These are phyloP conservation scores for Escarpia spicata DNA, from an alignment of 2,888 invertebrate genomes.

Conservation along the genomic window DNA sequence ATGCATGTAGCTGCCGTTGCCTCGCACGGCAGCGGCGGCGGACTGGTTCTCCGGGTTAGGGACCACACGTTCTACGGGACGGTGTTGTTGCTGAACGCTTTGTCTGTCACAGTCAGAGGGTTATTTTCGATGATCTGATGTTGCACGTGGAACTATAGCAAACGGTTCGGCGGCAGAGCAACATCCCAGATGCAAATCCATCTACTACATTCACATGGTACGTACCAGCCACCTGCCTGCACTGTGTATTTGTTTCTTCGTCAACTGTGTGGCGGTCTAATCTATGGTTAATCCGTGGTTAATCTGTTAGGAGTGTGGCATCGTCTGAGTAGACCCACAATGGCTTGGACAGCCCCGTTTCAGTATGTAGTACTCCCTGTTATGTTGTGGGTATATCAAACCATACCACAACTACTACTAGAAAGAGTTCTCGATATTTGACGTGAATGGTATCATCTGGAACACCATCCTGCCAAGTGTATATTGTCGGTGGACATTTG, in stretches of 20 bases:
- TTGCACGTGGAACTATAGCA: neutral
- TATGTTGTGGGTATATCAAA: neutral
- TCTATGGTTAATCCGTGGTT: neutral
- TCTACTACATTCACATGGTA: neutral
- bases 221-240: neutral
- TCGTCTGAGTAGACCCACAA: neutral
- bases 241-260: neutral
- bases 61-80: neutral
- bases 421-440: neutral
- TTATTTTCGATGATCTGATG: neutral
- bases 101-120: neutral
- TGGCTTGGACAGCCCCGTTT: neutral
- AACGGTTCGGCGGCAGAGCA: neutral
- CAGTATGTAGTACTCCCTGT: neutral
- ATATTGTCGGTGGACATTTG: neutral
- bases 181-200: constrained; percentile 16
- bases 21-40: neutral
- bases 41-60: neutral
- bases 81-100: constrained; percentile 4
- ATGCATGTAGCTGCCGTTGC: constrained; percentile 8
- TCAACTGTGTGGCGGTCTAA: neutral
- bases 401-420: neutral
- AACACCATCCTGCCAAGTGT: neutral
- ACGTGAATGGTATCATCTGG: neutral
- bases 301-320: neutral